Base-by-base conservation (phyloP, 2,797 vertebrate species). In the Tarsius wallacei region DNA sequence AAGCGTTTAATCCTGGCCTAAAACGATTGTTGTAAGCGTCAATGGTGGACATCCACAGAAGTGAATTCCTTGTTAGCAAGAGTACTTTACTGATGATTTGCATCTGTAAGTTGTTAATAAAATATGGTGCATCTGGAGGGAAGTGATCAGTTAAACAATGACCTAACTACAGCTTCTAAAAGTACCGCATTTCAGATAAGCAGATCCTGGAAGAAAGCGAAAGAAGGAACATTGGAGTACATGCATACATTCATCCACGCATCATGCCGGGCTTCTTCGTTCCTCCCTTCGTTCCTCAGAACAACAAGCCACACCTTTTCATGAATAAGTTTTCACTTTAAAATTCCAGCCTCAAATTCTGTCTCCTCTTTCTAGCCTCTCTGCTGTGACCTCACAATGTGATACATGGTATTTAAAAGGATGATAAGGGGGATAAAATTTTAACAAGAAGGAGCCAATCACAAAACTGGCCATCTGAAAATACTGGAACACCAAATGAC, bases 21-120 rank as follows among this genome's bases (percentile, higher is more conserved):
- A 84, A 90, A 81, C 81, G 76, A 61, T 10, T 81, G 68, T 42
- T 63, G 49, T 64, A 22, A 28, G 49, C 22, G 78, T 85, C 87
- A 78, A 28, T 70, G 71, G 66, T 77, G 24, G 85, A 87, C 5
- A 83, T 57, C 12, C 26, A n/a, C 26, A 70, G 80, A 74, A 87
- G 57, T 66, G 22, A 87, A 90, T 96, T 87, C 71, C 64, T 92
- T 84, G 51, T 33, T 92, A 97, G 84, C 33, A 93, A 71, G 93
- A 93, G 36, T 47, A 86, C 19, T 70, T 77, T 22, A 90, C 22
- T 87, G 53, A 73, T 57, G 53, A 94, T 49, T 47, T 95, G 24
- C 68, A 93, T 93, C 90, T 96, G 74, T 76, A 90, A 93, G 59
- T 61, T 87, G 36, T 89, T 88, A 87, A 90, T 90, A 82, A 95